Conservation (phyloP, 2,888 invertebrate species). For the Cremastobaeus sp. region DNA sequence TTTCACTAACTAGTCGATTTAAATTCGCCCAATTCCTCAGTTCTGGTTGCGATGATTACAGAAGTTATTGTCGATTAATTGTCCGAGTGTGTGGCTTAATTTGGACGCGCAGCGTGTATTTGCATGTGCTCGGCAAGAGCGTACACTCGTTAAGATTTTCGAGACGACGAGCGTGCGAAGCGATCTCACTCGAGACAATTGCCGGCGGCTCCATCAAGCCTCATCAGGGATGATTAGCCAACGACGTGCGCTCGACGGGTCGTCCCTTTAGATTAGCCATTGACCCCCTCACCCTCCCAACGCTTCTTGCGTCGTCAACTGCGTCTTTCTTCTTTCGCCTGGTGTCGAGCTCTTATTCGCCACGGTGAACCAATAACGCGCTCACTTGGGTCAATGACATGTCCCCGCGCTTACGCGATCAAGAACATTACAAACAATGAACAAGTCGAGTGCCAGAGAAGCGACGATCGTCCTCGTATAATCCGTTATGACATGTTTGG, state of each 20-base stretch:
- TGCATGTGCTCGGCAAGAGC: constrained; percentile 43
- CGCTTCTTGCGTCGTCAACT: constrained; percentile 48
- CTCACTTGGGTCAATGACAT: constrained; percentile 66
- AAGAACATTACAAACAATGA: constrained; percentile 50
- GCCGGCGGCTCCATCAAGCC: constrained; percentile 69
- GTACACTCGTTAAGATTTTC: constrained; percentile 56
- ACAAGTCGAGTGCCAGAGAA: constrained; percentile 29
- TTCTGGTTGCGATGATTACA: constrained; percentile 15
- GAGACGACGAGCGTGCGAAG: constrained; percentile 67
- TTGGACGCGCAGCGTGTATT: constrained; percentile 31
- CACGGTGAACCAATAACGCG: constrained; percentile 62
- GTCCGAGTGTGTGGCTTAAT: constrained; percentile 23
- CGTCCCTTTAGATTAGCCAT: constrained; percentile 66
- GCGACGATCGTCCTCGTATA: no score
- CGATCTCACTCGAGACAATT: constrained; percentile 70
- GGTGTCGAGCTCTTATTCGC: constrained; percentile 24
- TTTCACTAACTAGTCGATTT: no score
- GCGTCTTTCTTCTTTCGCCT: constrained; percentile 51
- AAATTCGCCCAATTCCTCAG: constrained; percentile 5
- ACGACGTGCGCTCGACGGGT: constrained; percentile 63
- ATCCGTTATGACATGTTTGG: constrained; percentile 27
- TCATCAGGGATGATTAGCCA: constrained; percentile 71
- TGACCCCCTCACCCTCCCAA: constrained; percentile 64
- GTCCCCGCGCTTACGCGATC: constrained; percentile 51
- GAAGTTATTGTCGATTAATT: constrained; percentile 29